A percentile compares a stretch with the other conserved stretches of the same genome.
Conservation (phyloP, 2,113 vertebrate species). For the Gallinago jamesoni region DNA sequence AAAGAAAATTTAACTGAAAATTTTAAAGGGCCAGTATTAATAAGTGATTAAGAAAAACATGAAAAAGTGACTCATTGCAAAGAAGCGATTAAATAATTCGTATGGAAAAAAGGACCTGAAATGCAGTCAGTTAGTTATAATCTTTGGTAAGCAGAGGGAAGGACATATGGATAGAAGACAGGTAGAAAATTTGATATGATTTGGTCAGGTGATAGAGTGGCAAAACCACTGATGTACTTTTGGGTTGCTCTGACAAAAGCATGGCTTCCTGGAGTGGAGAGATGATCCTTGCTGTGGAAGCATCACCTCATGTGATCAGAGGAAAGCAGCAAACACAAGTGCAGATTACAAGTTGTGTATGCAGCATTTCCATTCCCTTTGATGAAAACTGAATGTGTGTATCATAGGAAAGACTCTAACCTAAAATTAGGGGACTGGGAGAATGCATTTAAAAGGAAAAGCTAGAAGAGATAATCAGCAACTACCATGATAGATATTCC, state of each 20-base stretch:
- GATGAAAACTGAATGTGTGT: constrained; percentile 15
- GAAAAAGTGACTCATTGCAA: not conserved
- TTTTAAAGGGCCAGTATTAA: not conserved
- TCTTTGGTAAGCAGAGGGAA: not conserved
- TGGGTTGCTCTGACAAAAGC: not conserved
- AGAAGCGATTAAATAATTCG: not conserved
- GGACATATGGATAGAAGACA: not conserved
- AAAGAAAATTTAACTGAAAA: not conserved
- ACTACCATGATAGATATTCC: not conserved
- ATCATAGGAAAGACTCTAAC: not conserved
- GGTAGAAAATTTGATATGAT: not conserved
- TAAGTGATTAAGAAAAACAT: not conserved
- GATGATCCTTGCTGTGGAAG: not conserved
- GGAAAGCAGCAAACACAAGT: not conserved
- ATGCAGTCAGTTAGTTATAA: not conserved
- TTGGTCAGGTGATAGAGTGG: not conserved
- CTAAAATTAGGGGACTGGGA: not conserved
- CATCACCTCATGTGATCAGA: not conserved
- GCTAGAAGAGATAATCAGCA: not conserved
- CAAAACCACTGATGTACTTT: not conserved
- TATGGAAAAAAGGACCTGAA: not conserved
- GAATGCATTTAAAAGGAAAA: not conserved
- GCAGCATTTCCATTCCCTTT: not conserved
- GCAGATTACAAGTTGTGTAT: not conserved
- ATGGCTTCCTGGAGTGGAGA: not conserved